Conservation (phyloP, 2,797 vertebrate genomes). For the Artibeus lituratus region DNA sequence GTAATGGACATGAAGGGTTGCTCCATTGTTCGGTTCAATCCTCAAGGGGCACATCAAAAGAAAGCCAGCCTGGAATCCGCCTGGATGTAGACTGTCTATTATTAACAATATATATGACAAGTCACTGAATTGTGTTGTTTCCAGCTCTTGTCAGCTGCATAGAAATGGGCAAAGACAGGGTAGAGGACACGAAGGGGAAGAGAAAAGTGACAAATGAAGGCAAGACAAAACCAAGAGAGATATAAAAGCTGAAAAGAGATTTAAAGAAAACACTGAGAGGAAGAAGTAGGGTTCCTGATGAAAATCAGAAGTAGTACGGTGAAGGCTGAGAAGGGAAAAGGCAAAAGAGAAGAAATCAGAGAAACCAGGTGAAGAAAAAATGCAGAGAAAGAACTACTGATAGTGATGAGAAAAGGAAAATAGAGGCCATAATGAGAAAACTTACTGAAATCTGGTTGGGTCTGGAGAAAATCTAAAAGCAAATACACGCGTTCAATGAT, state of each 20-base stretch:
- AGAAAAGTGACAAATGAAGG: background rate
- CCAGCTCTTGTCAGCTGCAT: background rate
- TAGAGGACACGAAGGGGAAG: background rate
- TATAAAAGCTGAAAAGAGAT: background rate
- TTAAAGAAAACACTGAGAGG: background rate
- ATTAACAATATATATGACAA: background rate
- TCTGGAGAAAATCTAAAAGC: constrained; percentile 17
- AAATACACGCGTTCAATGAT: background rate
- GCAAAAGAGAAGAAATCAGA: background rate
- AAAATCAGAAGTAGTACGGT: background rate
- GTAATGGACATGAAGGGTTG: background rate
- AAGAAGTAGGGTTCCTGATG: background rate
- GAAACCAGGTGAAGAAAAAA: background rate
- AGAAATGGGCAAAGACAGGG: background rate
- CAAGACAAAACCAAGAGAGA: background rate
- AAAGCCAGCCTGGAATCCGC: background rate
- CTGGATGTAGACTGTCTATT: background rate
- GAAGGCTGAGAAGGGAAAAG: background rate
- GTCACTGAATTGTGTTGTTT: background rate
- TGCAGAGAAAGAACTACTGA: background rate
- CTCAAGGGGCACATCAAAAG: background rate
- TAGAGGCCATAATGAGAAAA: background rate
- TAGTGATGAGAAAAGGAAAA: background rate
- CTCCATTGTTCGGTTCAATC: background rate
- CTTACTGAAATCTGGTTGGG: background rate